Evolutionary conservation across 2,113 vertebrate genomes (phyloP).

Genomic region (Cairina moschata): DNA sequence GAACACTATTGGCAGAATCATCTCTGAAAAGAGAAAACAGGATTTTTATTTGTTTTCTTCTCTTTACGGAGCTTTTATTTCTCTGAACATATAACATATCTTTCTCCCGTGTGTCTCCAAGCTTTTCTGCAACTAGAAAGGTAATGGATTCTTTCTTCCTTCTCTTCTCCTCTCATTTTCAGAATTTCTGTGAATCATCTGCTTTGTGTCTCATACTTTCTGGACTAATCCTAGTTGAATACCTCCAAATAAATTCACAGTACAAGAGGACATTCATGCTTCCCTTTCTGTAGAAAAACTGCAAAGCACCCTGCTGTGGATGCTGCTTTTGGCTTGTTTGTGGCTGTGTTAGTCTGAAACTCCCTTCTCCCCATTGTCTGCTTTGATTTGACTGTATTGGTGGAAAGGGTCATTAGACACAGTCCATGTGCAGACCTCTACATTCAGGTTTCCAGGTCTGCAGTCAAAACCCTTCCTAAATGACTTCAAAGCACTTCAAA

Average conservation of each 20-base stretch:
- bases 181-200: background rate
- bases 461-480: background rate
- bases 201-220: background rate
- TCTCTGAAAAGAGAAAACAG: conserved; percentile 24
- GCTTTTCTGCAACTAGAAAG: background rate
- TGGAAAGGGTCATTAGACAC: background rate
- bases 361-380: background rate
- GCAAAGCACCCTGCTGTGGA: background rate
- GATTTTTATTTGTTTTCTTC: background rate
- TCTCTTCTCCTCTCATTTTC: background rate
- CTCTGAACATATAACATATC: background rate
- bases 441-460: fast-evolving
- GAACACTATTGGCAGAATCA: background rate
- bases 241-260: background rate
- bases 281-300: background rate
- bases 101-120: background rate
- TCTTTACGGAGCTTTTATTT: background rate
- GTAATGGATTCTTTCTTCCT: background rate
- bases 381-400: background rate
- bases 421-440: background rate
- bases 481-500: background rate
- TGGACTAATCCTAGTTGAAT: background rate
- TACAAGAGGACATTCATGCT: background rate
- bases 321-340: background rate
- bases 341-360: background rate